Percentiles rank a stretch among this genome's conserved stretches.
Evolutionary conservation across 2,113 vertebrate genomes (phyloP).

Genomic region (Catharus minimus): DNA sequence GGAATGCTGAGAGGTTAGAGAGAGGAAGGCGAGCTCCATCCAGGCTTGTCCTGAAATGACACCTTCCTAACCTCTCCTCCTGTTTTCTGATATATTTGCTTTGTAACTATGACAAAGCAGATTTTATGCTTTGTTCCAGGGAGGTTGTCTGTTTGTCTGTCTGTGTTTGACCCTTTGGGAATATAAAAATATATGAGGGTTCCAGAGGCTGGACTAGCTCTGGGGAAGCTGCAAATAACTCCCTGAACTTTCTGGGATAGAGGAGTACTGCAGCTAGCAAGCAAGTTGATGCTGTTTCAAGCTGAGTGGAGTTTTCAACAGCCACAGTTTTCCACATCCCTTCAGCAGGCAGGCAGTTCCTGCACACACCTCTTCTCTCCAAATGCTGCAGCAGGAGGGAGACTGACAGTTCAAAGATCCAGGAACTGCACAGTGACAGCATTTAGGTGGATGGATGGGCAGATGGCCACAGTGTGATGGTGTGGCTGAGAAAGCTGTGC

Average conservation of each 20-base stretch:
- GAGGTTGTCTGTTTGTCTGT: background rate
- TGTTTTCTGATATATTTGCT: background rate
- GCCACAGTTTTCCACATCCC: background rate
- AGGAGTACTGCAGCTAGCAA: background rate
- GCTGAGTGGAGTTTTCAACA: background rate
- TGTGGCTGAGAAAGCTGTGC: background rate
- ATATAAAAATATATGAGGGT: background rate
- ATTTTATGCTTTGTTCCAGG: background rate
- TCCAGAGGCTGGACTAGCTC: slow-evolving; percentile 1
- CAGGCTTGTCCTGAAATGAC: slow-evolving; percentile 13
- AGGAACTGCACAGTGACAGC: background rate
- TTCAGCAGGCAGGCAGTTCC: background rate
- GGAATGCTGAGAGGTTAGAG: slow-evolving; percentile 30
- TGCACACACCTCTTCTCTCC: background rate
- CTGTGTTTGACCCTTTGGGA: background rate
- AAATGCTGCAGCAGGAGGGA: slow-evolving; percentile 7
- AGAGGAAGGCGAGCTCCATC: slow-evolving; percentile 4
- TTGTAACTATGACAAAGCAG: slow-evolving; percentile 27
- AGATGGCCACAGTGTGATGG: background rate
- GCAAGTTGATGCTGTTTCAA: background rate
- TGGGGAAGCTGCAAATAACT: slow-evolving; percentile 1
- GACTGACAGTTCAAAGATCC: background rate
- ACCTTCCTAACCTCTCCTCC: background rate
- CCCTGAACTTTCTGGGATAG: background rate
- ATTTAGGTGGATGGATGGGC: background rate